These are phyloP conservation scores for Pseudolaguvia tuberculata DNA, from an alignment of 2,113 vertebrate species.

Conservation along the genomic window DNA sequence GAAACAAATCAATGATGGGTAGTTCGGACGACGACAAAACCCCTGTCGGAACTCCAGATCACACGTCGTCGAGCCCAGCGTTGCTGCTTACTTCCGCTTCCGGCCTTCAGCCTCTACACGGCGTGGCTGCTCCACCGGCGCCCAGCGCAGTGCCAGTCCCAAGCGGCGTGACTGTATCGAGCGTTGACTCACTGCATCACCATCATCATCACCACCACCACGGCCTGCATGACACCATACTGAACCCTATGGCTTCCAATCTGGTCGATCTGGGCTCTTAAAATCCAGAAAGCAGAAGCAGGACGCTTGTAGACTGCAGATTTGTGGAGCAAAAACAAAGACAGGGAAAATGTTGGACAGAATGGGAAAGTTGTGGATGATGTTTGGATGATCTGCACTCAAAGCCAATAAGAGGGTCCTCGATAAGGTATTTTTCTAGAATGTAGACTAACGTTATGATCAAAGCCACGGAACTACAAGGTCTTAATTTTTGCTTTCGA, in stretches of 20 bases:
- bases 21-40: slow-evolving; percentile 99
- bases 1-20: slow-evolving; percentile 93
- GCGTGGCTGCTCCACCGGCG: slow-evolving; percentile 90
- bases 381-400: slow-evolving; percentile 51
- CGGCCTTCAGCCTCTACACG: slow-evolving; percentile 84
- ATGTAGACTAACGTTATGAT: slow-evolving; percentile 61
- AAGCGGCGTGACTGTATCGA: slow-evolving; percentile 86
- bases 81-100: slow-evolving; percentile 83
- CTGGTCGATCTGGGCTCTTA: slow-evolving; percentile 97
- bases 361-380: slow-evolving; percentile 55
- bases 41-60: slow-evolving; percentile 91
- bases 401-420: slow-evolving; percentile 52
- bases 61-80: slow-evolving; percentile 87
- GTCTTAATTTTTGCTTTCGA: slow-evolving; percentile 70
- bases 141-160: slow-evolving; percentile 93
- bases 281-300: slow-evolving; percentile 54
- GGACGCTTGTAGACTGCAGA: slow-evolving; percentile 46
- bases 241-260: slow-evolving; percentile 98
- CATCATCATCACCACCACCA: slow-evolving; percentile 98
- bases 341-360: slow-evolving; percentile 41
- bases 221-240: slow-evolving; percentile 94
- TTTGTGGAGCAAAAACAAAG: slow-evolving; percentile 58
- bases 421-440: slow-evolving; percentile 61
- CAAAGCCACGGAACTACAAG: slow-evolving; percentile 68
- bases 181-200: slow-evolving; percentile 86